Conservation (phyloP, 2,113 vertebrate species). For the Himantopus leucocephalus region DNA sequence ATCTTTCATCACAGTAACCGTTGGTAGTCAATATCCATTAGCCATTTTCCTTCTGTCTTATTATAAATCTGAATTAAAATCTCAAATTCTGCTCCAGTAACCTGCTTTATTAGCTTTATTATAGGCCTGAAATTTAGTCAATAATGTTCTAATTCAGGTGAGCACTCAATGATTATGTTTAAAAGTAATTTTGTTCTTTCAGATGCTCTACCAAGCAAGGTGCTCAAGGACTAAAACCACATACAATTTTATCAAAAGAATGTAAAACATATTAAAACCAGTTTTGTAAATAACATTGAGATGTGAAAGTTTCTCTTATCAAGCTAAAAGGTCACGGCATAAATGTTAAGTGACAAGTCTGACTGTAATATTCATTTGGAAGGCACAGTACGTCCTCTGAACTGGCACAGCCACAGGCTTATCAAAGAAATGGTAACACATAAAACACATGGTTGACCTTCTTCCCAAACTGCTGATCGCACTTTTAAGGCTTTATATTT, state of each 20-base stretch:
- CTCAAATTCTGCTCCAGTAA: background rate
- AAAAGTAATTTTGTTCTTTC: background rate
- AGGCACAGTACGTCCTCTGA: background rate
- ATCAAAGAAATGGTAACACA: background rate
- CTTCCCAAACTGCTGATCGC: background rate
- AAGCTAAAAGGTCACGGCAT: accelerated
- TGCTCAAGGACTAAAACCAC: too few relatives aligned
- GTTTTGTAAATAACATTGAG: background rate
- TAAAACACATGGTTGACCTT: background rate
- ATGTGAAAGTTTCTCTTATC: background rate
- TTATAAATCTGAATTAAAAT: background rate
- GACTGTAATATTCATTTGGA: background rate
- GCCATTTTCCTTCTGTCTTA: background rate
- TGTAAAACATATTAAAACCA: background rate
- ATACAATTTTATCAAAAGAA: background rate
- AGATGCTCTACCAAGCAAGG: background rate
- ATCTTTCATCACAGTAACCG: background rate
- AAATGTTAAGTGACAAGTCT: background rate
- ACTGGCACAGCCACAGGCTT: background rate
- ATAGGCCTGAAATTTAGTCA: background rate
- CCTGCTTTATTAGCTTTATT: background rate
- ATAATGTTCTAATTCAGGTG: background rate
- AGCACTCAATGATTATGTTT: background rate
- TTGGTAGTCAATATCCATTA: background rate
- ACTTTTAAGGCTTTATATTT: background rate